Conservation (phyloP, 2,113 vertebrate species). For the Camelus bactrianus region DNA sequence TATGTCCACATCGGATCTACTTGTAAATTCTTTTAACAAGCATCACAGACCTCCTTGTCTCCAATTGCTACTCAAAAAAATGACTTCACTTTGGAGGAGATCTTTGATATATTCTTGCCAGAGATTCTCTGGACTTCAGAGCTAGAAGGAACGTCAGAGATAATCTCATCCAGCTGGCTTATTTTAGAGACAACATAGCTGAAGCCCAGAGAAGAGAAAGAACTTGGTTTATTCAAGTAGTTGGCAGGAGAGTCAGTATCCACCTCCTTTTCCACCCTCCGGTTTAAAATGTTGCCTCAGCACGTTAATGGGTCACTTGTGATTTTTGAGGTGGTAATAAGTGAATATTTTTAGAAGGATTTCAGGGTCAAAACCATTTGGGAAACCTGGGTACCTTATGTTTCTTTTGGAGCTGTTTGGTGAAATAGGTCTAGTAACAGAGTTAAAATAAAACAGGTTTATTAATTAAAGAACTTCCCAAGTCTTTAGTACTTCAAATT, state of each 20-base stretch:
- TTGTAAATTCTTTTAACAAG: constrained; percentile 20
- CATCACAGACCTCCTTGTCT: background rate
- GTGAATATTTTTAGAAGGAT: background rate
- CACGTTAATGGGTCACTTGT: background rate
- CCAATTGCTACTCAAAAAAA: background rate
- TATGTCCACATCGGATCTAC: background rate
- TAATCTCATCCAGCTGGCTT: background rate
- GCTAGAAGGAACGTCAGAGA: background rate
- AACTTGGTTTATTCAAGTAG: background rate
- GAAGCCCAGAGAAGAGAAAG: background rate
- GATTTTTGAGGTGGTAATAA: background rate
- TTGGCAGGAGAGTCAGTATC: background rate
- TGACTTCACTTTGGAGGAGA: background rate
- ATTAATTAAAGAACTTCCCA: constrained; percentile 26
- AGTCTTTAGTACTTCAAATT: background rate
- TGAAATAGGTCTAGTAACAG: background rate
- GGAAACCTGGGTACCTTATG: background rate
- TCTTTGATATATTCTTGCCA: background rate
- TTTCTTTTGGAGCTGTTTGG: constrained; percentile 19
- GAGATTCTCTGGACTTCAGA: constrained; percentile 20
- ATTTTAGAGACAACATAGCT: background rate
- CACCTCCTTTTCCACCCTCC: background rate
- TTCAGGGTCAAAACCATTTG: background rate
- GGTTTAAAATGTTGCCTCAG: constrained; percentile 7
- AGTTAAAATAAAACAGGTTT: constrained; percentile 34